Evolutionary conservation across 2,113 vertebrate genomes (phyloP), one percentile per base, ranked within the genome.

Genomic region (Rostratula benghalensis): DNA sequence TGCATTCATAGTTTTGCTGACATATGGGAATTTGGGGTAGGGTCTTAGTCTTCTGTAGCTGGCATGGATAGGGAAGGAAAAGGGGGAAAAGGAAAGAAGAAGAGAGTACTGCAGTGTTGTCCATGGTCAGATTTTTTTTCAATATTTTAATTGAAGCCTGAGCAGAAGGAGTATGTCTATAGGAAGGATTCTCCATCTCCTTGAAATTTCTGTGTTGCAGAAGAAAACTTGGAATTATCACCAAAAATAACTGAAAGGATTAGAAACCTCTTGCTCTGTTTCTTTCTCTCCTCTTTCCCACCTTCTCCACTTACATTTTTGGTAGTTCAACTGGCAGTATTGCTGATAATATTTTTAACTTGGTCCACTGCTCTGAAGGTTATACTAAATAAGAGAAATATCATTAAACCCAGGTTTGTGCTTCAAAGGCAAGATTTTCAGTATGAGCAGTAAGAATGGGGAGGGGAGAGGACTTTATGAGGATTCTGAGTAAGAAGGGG

Each of bases 381-480:
- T 95, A 54, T 41, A 50, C 31, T 57, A 75, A 92, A 78, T 90
- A 89, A 74, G 43, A 56, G 51, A 89, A 92, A 87, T 90, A 87
- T 41, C 35, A 70, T 89, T 83, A 91, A 87, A 95, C 50, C 37
- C 46, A 63, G 43, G 37, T 25, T 69, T 64, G 30, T 0, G 24
- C 84, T 94, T 96, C 78, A 91, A 82, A 94, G 82, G 73, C 45
- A 91, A 92, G 75, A 57, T 83, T 93, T 82, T 84, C 57, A 33
- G 28, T 63, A 76, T 89, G 89, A 82, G 39, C 53, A 46, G 51
- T 60, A 56, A 48, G 35, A 95, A 84, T 27, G 33, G 41, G 65
- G 50, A 68, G 61, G 45, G 57, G 39, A 82, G 77, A 76, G 20
- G 28, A 13, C 68, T 96, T 8, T 86, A 45, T 35, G 33, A 28